Percentiles rank a stretch among this genome's conserved stretches.
Conservation (phyloP, 2,888 invertebrate species). For the Dione vanillae region DNA sequence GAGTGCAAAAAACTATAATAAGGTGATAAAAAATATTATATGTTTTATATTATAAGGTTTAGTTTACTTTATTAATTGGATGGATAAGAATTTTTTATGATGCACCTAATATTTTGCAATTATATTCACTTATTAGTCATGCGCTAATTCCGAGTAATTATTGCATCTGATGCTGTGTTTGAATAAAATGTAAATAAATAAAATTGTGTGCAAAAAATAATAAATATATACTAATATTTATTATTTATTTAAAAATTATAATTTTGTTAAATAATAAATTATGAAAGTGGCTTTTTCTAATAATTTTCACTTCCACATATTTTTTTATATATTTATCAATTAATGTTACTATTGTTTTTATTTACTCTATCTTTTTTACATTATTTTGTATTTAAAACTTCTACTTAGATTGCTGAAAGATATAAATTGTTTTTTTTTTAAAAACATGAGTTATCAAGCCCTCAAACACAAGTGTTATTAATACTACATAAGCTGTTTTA, state of each 20-base stretch:
- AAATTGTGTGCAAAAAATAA: background rate
- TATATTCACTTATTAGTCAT: constrained; percentile 3
- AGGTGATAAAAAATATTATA: background rate
- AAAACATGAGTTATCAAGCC: constrained; percentile 12
- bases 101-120: background rate
- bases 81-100: constrained; percentile 10
- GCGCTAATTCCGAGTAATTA: constrained; percentile 14
- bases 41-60: background rate
- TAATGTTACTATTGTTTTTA: no score
- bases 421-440: background rate
- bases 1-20: no score
- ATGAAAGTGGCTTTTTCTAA: no score
- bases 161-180: background rate
- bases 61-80: constrained; percentile 1
- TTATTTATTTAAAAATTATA: no score
- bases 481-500: constrained; percentile 31
- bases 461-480: constrained; percentile 17
- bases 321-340: no score
- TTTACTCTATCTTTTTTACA: no score
- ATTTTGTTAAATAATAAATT: no score
- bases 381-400: background rate
- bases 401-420: background rate
- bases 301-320: no score
- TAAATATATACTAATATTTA: no score
- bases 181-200: background rate